Percentiles rank a stretch among this genome's conserved stretches.
Conservation (phyloP, 2,797 vertebrate genomes). For the Gorsachius magnificus region DNA sequence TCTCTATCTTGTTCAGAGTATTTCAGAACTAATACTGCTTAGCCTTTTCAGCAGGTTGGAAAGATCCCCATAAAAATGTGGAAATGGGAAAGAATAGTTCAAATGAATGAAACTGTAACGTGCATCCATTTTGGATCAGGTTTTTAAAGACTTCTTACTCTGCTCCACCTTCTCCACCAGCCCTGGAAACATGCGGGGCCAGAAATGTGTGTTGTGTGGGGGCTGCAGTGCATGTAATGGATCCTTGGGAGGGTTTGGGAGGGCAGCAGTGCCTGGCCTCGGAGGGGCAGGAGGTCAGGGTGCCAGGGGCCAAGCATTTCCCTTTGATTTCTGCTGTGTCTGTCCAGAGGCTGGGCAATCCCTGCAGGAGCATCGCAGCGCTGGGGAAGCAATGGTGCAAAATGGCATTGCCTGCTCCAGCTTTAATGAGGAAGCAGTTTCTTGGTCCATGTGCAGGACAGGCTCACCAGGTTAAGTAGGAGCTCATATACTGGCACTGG, state of each 20-base stretch:
- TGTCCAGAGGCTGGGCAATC: background rate
- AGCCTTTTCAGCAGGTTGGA: conserved; percentile 5
- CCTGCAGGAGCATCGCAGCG: fast-evolving
- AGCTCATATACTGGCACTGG: background rate
- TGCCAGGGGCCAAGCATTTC: background rate
- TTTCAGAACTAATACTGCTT: conserved; percentile 39
- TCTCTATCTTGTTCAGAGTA: background rate
- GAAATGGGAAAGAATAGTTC: background rate
- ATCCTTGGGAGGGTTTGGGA: background rate
- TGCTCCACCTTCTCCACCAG: background rate
- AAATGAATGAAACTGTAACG: background rate
- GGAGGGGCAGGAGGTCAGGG: background rate
- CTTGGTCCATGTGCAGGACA: background rate
- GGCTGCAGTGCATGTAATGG: background rate
- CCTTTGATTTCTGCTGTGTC: background rate
- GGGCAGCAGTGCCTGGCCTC: background rate
- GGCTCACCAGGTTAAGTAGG: background rate
- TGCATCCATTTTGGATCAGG: background rate
- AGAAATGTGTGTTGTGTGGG: background rate
- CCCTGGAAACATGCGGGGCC: fast-evolving
- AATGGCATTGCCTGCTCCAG: background rate
- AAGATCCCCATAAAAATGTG: conserved; percentile 11
- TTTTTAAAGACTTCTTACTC: background rate
- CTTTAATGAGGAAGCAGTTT: background rate
- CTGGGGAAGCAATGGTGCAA: background rate